These are phyloP conservation scores for Sinotaia quadrata DNA, from an alignment of 2,888 invertebrate species.

Conservation along the genomic window DNA sequence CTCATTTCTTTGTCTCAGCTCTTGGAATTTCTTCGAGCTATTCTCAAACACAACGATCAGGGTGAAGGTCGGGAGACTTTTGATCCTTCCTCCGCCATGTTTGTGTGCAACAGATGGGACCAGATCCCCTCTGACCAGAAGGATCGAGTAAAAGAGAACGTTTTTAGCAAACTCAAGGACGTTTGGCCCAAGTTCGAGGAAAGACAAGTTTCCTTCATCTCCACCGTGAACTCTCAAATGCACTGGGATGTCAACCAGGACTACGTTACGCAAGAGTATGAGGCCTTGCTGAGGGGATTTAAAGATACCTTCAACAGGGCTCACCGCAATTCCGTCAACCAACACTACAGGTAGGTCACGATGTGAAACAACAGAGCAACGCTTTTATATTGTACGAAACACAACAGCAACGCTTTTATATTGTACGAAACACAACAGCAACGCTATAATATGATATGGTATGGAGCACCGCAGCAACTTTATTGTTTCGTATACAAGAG, in stretches of 20 bases:
- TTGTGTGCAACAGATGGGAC: conserved; percentile 66
- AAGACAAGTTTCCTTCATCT: conserved; percentile 54
- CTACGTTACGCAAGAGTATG: conserved; percentile 48
- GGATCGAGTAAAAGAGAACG: conserved; percentile 51
- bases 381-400: too few relatives aligned
- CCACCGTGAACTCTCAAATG: conserved; percentile 41
- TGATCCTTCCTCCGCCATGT: conserved; percentile 58
- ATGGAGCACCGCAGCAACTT: too few relatives aligned
- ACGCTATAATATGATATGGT: too few relatives aligned
- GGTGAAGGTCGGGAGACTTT: conserved; percentile 31
- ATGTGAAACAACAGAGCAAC: too few relatives aligned
- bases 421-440: too few relatives aligned
- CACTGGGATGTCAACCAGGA: conserved; percentile 33
- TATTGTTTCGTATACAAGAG: too few relatives aligned
- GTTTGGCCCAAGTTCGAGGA: conserved; percentile 58
- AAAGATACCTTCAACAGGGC: conserved; percentile 48
- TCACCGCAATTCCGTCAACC: conserved; percentile 47
- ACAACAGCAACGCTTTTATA: too few relatives aligned
- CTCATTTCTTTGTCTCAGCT: conserved; percentile 47
- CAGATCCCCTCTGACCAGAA: conserved; percentile 46
- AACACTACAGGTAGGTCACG: conserved; percentile 57
- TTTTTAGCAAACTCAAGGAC: conserved; percentile 44
- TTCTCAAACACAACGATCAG: conserved; percentile 39
- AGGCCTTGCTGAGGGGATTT: conserved; percentile 47
- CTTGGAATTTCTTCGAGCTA: conserved; percentile 48